A percentile compares a stretch with the other conserved stretches of the same genome.
Conservation (phyloP, 1,140 invertebrate species). For the Drosophila pachea region DNA sequence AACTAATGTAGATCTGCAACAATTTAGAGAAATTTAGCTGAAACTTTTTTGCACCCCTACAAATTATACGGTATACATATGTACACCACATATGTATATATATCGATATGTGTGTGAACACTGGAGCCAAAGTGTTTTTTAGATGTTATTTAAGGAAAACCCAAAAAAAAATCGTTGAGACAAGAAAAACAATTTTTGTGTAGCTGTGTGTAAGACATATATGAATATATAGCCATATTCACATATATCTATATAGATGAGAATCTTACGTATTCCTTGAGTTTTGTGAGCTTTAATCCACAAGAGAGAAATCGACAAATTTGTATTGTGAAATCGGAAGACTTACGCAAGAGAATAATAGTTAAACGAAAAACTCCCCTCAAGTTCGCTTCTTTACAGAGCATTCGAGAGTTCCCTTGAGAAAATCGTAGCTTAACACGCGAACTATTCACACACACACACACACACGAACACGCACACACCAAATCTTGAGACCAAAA, state of each 20-base stretch:
- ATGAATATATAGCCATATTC: conserved; percentile 36
- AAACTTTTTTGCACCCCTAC: conserved; percentile 64
- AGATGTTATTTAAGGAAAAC: conserved; percentile 57
- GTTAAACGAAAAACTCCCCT: conserved; percentile 31
- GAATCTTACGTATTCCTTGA: conserved; percentile 29
- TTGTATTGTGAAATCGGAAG: not conserved
- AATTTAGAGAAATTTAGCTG: conserved; percentile 71
- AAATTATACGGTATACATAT: conserved; percentile 38
- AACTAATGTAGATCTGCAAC: conserved; percentile 53
- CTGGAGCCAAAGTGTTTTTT: conserved; percentile 57
- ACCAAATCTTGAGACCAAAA: conserved; percentile 71
- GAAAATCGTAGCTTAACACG: conserved; percentile 32
- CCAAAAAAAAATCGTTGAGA: conserved; percentile 29
- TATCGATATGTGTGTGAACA: conserved; percentile 30
- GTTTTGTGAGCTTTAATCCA: conserved; percentile 48
- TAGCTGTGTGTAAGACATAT: conserved; percentile 50
- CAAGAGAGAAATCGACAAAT: conserved; percentile 20
- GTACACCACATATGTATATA: conserved; percentile 19
- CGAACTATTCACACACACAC: conserved; percentile 40
- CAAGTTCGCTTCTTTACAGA: conserved; percentile 55
- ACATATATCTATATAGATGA: conserved; percentile 20
- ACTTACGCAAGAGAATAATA: conserved; percentile 31
- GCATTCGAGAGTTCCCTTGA: conserved; percentile 17
- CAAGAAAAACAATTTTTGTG: conserved; percentile 57
- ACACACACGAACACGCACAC: conserved; percentile 22